Evolutionary conservation across 1,140 invertebrate genomes (phyloP).

Genomic region (Hyposmocoma kahamanoa): DNA sequence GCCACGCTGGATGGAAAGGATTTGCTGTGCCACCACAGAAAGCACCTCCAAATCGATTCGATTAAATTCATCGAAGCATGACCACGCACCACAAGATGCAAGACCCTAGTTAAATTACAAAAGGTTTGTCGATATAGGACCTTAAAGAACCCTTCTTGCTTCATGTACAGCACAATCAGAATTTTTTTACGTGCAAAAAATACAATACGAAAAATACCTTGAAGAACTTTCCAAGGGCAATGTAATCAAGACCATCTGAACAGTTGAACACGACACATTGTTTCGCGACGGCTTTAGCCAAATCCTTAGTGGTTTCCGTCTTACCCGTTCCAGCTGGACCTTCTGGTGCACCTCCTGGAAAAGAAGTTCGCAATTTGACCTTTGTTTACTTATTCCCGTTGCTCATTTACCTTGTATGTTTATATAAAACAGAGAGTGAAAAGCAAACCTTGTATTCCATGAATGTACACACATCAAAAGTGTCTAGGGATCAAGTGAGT

Average conservation of each 20-base stretch:
- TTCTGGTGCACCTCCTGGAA: conserved; percentile 88
- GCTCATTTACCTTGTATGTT: too few species aligned
- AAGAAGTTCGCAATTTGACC: too few species aligned
- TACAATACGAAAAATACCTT: conserved; percentile 74
- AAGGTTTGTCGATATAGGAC: not conserved
- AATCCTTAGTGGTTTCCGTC: conserved; percentile 96
- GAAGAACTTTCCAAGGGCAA: conserved; percentile 96
- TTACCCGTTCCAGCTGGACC: conserved; percentile 97
- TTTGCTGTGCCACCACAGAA: conserved; percentile 95
- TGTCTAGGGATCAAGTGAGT: too few species aligned
- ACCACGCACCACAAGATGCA: conserved; percentile 96
- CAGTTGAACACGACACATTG: conserved; percentile 98
- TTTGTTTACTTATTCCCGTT: too few species aligned
- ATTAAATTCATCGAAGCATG: conserved; percentile 98
- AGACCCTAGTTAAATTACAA: conserved; percentile 80
- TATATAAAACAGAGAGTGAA: too few species aligned
- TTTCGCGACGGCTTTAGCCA: conserved; percentile 96
- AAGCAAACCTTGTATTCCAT: too few species aligned
- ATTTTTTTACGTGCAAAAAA: not conserved
- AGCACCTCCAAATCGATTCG: conserved; percentile 90
- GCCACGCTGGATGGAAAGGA: conserved; percentile 84
- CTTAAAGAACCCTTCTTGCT: too few species aligned
- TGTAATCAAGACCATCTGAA: conserved; percentile 93
- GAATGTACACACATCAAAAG: too few species aligned
- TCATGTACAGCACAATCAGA: too few species aligned